A percentile compares a stretch with the other conserved stretches of the same genome.
Conservation (phyloP, 2,113 vertebrate genomes). For the Etia nguti region DNA sequence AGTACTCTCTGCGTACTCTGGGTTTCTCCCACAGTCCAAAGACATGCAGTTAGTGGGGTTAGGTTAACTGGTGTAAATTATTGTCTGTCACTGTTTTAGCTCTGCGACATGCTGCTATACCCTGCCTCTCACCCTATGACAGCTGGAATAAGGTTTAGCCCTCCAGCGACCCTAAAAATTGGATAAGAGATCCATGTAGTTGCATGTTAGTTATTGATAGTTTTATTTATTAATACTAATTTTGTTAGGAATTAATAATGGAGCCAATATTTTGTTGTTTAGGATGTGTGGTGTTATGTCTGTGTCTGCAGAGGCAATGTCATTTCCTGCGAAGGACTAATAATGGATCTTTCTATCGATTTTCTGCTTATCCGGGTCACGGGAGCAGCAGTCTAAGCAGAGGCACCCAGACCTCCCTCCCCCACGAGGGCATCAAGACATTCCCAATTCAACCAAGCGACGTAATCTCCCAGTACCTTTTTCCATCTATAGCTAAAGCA, state of each 20-base stretch:
- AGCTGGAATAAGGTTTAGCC: background rate
- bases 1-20: background rate
- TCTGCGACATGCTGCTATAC: background rate
- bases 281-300: background rate
- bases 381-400: background rate
- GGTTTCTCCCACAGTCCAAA: background rate
- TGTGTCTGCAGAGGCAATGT: background rate
- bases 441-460: background rate
- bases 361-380: background rate
- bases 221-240: background rate
- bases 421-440: background rate
- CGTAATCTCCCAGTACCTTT: background rate
- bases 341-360: background rate
- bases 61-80: background rate
- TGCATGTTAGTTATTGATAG: background rate
- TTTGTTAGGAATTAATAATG: background rate
- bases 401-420: background rate
- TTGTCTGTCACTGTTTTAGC: background rate
- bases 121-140: background rate
- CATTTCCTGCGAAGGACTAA: background rate
- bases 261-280: background rate
- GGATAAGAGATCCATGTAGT: background rate
- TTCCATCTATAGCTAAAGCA: background rate
- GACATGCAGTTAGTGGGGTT: background rate
- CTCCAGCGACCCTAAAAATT: background rate